Percentiles rank a stretch among this genome's conserved stretches.
phyloP scores from a whole-genome alignment of 2,888 invertebrate genomes.

The Adineta ricciae region DNA sequence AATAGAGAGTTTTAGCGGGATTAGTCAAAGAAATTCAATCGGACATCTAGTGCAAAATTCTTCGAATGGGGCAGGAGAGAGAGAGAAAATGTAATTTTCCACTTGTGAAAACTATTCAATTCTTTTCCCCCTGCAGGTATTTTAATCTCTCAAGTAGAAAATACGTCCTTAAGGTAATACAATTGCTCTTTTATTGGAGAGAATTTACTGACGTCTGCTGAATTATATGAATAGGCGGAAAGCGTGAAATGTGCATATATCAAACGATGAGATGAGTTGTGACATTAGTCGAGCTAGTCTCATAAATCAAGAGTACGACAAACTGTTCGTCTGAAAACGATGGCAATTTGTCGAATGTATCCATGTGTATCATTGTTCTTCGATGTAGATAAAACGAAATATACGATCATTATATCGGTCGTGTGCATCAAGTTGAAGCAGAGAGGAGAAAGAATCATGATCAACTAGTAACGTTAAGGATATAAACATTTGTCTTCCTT shows the following conservation, averaged over 20 bases:
- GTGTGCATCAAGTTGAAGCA: neutral
- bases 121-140: neutral
- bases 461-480: neutral
- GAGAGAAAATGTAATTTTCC: neutral
- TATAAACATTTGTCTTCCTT: slow-evolving; percentile 1
- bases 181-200: neutral
- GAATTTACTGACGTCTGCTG: neutral
- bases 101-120: neutral
- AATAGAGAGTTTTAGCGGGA: neutral
- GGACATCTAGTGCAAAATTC: neutral
- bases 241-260: too few relatives aligned
- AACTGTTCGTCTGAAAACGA: neutral
- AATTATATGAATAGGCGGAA: neutral
- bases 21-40: neutral
- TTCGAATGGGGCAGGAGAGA: neutral
- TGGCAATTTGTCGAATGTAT: too few relatives aligned
- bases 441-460: neutral
- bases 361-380: neutral
- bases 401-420: neutral
- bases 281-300: too few relatives aligned
- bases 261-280: too few relatives aligned
- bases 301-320: neutral
- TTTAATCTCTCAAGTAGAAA: neutral
- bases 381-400: neutral
- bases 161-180: neutral